Evolutionary conservation across 35 echinoderm and acorn worm genomes (phyloP).

Genomic region (Lytechinus pictus): DNA sequence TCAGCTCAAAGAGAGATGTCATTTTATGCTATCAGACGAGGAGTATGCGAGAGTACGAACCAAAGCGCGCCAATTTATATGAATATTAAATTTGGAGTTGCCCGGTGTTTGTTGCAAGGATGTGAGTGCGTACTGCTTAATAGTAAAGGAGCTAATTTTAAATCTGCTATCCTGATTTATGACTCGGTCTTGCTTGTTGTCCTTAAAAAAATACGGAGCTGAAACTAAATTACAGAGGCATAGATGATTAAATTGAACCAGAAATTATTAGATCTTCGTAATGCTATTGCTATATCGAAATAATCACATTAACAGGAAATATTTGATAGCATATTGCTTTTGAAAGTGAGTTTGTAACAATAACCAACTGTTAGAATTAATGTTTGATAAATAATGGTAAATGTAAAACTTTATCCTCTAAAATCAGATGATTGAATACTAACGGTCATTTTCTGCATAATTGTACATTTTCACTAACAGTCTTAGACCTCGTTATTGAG

Average conservation of each 20-base stretch:
- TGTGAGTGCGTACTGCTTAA: neutral
- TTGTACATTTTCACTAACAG: too few species aligned
- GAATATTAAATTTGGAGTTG: neutral
- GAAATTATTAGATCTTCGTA: neutral
- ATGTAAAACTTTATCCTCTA: too few species aligned
- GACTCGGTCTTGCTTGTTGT: neutral
- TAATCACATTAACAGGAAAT: neutral
- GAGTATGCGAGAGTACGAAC: neutral
- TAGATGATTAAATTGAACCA: neutral
- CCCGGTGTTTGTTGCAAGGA: neutral
- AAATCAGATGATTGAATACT: too few species aligned
- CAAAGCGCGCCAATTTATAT: neutral
- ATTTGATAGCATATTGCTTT: neutral
- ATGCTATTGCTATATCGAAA: neutral
- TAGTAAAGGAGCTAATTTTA: neutral
- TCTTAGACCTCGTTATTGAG: too few species aligned
- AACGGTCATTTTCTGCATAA: too few species aligned
- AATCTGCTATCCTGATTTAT: neutral
- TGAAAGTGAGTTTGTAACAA: too few species aligned
- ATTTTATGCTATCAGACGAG: neutral
- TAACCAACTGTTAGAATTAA: too few species aligned
- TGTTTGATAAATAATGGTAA: too few species aligned
- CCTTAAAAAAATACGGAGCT: neutral
- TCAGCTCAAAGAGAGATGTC: neutral
- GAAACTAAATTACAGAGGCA: neutral